phyloP scores from a whole-genome alignment of 2,797 vertebrate genomes.

The Sitta carolinensis region DNA sequence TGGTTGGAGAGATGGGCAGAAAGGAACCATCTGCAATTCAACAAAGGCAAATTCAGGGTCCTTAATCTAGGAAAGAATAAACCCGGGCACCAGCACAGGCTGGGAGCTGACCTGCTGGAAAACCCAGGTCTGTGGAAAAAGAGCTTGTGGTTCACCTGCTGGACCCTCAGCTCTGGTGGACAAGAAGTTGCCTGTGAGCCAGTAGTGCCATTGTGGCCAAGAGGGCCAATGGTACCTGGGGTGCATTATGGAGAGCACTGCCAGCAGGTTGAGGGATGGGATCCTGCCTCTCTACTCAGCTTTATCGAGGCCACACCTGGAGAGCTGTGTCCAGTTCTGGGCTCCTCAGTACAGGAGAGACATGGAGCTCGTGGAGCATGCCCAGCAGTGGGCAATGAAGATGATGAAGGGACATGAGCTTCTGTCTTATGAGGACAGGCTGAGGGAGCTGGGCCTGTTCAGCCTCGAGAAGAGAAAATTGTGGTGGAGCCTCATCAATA shows the following conservation, averaged over 20 bases:
- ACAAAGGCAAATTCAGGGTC: neutral
- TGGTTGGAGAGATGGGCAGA: neutral
- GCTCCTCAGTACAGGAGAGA: neutral
- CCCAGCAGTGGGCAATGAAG: neutral
- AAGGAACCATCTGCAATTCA: neutral
- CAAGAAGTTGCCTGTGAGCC: neutral
- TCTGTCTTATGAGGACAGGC: neutral
- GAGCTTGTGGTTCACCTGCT: too few species aligned
- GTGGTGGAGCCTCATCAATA: accelerated
- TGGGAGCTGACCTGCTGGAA: accelerated
- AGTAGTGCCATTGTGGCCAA: neutral
- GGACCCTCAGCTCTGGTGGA: too few species aligned
- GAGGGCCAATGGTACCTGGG: neutral
- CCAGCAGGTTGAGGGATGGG: neutral
- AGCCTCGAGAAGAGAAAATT: neutral
- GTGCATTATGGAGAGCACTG: neutral
- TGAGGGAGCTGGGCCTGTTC: neutral
- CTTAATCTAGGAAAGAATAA: neutral
- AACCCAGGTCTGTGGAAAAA: neutral
- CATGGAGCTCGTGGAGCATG: neutral
- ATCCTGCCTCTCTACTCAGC: neutral
- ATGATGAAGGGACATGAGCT: neutral
- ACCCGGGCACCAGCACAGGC: neutral
- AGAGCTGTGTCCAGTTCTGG: neutral
- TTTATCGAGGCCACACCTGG: neutral